Base-by-base conservation (phyloP, 2,113 vertebrate genomes). In the Istiophorus platypterus region DNA sequence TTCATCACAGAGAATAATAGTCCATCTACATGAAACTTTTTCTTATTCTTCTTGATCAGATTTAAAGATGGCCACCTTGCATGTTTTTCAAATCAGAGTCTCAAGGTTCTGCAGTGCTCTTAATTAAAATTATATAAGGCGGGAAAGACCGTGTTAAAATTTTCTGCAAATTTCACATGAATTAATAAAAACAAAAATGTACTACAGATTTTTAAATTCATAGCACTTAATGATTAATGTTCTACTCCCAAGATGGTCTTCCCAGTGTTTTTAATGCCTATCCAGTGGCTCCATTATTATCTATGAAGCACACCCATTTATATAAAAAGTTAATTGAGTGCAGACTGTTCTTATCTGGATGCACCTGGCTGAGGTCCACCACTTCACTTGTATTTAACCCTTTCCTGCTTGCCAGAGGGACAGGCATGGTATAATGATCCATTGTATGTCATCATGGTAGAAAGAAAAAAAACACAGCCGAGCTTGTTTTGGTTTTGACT, bases 331-430 rank as follows among this genome's bases (percentile, higher is more conserved):
- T 71, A 45, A 71, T 61, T 67, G 27, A 72, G 45, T 57, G 47
- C 63, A 64, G 22, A 62, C 77, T 72, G 39, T 27, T n/a, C n/a
- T n/a, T n/a, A n/a, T 61, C 42, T 26, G 6, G 15, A 72, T 71
- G 71, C 51, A 57, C 76, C 69, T 31, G 65, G 41, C 59, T 15
- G 5, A 59, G 34, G 51, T 72, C 65, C 41, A 80, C 34, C 65
- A 80, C 34, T 75, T 57, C 39, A 76, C 59, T 61, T 80, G 71
- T 42, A 12, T 66, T 66, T 71, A 72, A 75, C 76, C 51, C 58
- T 22, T 14, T 57, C 41, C 37, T 41, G 39, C 29, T 26, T 18
- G 3, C 10, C 26, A 61, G 42, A 42, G 17, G 24, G 26, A 22
- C 24, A 39, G 11, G n/a, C 29, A 13, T 3, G 14, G 2, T 58